phyloP scores from a whole-genome alignment of 2,113 vertebrate species.

The Callaeas wilsoni region DNA sequence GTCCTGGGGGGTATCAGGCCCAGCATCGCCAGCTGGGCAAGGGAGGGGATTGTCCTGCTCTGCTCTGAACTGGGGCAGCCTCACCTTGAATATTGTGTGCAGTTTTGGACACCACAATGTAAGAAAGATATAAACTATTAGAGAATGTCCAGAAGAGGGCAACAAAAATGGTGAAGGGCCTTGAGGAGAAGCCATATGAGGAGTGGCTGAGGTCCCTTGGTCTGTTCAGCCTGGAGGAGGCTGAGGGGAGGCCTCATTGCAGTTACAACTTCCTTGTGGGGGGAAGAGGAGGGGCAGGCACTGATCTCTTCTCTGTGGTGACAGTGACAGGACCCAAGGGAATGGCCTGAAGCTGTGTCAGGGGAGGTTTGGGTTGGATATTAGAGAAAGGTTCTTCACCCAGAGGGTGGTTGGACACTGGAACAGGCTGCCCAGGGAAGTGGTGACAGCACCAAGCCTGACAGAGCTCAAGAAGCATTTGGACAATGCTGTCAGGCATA shows the following conservation, averaged over 20 bases:
- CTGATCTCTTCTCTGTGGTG: background rate
- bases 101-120: background rate
- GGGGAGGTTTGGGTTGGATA: background rate
- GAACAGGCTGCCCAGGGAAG: background rate
- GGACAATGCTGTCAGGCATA: background rate
- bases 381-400: background rate
- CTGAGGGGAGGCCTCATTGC: background rate
- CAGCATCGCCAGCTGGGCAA: accelerated
- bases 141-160: background rate
- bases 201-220: background rate
- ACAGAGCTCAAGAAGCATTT: background rate
- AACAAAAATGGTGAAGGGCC: background rate
- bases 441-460: background rate
- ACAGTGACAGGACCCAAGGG: background rate
- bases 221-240: background rate
- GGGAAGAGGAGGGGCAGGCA: background rate
- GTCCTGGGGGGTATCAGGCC: background rate
- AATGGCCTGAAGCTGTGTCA: background rate
- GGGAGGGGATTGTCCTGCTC: accelerated
- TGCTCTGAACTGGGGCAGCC: background rate
- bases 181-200: background rate
- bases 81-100: background rate
- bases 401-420: background rate
- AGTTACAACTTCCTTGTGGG: background rate
- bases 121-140: background rate